These are phyloP conservation scores for Papilio polyxenes DNA, from an alignment of 1,140 invertebrate genomes.

Conservation along the genomic window DNA sequence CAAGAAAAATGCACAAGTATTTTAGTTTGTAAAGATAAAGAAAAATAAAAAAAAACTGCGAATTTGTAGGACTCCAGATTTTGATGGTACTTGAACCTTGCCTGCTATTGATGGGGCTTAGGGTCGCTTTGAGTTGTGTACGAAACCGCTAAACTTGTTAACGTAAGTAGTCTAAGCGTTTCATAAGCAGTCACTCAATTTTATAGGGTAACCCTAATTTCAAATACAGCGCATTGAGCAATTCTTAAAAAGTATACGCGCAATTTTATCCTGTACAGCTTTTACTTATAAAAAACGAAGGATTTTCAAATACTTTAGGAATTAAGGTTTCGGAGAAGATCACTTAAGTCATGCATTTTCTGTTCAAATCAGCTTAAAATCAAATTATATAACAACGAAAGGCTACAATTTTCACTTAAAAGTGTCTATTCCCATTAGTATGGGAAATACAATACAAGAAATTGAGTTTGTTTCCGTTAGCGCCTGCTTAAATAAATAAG, in stretches of 20 bases:
- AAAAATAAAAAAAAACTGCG: slow-evolving; percentile 17
- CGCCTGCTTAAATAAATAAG: neutral
- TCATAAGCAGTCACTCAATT: slow-evolving; percentile 9
- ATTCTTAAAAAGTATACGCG: neutral
- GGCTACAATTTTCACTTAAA: neutral
- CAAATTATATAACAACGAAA: neutral
- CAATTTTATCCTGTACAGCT: neutral
- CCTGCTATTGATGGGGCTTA: slow-evolving; percentile 36
- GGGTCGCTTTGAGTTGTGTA: slow-evolving; percentile 12
- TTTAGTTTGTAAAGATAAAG: neutral
- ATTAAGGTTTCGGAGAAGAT: neutral
- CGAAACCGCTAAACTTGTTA: slow-evolving; percentile 24
- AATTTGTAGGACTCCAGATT: slow-evolving; percentile 22
- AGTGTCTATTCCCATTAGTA: neutral
- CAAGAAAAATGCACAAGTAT: neutral
- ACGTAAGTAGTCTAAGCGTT: slow-evolving; percentile 21
- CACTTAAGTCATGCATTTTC: neutral
- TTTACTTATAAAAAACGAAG: too few species aligned
- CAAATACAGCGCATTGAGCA: neutral
- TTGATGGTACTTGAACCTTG: slow-evolving; percentile 29
- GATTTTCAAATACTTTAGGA: too few species aligned
- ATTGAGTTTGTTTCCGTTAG: neutral
- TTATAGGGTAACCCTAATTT: slow-evolving; percentile 12
- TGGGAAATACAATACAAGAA: too few species aligned
- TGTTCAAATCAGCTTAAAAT: neutral